A percentile compares a stretch with the other conserved stretches of the same genome.
Evolutionary conservation across 2,113 vertebrate species (phyloP).

Genomic region (Scophthalmus maximus): DNA sequence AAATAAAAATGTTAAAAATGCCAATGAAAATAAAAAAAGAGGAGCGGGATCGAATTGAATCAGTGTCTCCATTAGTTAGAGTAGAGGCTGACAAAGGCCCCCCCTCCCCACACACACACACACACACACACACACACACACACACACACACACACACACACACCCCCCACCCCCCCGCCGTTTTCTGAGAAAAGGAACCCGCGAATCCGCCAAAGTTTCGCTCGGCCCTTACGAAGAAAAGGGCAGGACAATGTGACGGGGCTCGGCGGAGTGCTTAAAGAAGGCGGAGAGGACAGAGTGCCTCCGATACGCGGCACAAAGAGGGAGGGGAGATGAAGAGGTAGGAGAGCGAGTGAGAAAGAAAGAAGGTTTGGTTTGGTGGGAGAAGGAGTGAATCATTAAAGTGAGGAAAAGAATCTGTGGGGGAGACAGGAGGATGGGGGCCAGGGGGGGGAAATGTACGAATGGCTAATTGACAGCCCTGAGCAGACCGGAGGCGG

Average conservation of each 20-base stretch:
- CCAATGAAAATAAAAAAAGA: conserved; percentile 28
- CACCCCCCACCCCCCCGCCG: too few relatives aligned
- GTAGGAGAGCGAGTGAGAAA: not conserved
- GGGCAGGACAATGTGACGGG: conserved; percentile 40
- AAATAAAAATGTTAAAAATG: conserved; percentile 42
- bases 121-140: too few relatives aligned
- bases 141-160: too few relatives aligned
- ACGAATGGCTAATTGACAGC: conserved; percentile 22
- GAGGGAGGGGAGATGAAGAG: conserved; percentile 10
- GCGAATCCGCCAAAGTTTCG: conserved; percentile 56
- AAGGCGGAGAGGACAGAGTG: not conserved
- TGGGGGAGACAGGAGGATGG: not conserved
- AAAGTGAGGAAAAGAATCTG: too few relatives aligned
- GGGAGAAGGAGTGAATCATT: not conserved
- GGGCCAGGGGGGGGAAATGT: not conserved
- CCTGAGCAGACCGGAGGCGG: conserved; percentile 3
- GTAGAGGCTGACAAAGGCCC: conserved; percentile 39
- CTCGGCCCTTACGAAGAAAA: conserved; percentile 41
- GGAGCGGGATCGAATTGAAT: conserved; percentile 51
- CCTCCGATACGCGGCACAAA: not conserved
- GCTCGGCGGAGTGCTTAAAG: conserved; percentile 42
- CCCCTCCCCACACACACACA: too few relatives aligned
- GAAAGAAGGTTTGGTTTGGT: not conserved
- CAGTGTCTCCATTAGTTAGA: conserved; percentile 65
- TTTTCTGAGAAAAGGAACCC: conserved; percentile 52